phyloP scores from a whole-genome alignment of 2,113 vertebrate species.

The Nerophis ophidion region DNA sequence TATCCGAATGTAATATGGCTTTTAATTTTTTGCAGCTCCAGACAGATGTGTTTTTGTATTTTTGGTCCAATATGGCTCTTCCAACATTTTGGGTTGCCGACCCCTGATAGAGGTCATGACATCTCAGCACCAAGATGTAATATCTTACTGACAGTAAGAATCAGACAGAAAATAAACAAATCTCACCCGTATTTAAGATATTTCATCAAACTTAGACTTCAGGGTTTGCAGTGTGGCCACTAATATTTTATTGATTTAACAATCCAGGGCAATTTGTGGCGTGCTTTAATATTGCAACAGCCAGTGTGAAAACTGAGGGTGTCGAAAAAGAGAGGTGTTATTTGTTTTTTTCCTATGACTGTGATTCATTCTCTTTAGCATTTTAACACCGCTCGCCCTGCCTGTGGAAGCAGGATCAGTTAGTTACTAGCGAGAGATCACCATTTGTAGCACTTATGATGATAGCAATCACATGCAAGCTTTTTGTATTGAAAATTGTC shows the following conservation, averaged over 20 bases:
- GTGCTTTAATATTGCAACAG: constrained; percentile 28
- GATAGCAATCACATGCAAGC: constrained; percentile 20
- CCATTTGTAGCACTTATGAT: constrained; percentile 41
- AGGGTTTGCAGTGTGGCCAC: neutral
- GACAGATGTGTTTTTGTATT: no score
- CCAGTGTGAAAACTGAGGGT: constrained; percentile 61
- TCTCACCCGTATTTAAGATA: no score
- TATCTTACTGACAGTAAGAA: no score
- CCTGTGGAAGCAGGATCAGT: constrained; percentile 22
- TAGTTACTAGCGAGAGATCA: constrained; percentile 28
- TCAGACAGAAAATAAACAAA: no score
- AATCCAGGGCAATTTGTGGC: constrained; percentile 30
- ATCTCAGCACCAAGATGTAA: no score
- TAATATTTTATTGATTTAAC: constrained; percentile 12
- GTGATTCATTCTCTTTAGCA: constrained; percentile 46
- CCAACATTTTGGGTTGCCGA: no score
- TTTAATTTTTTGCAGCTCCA: no score
- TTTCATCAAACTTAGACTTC: no score
- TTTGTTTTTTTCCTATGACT: constrained; percentile 24
- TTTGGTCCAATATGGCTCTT: no score
- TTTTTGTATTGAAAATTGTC: constrained; percentile 4
- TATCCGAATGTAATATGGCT: no score
- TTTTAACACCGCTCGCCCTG: constrained; percentile 19
- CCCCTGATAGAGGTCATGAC: no score
- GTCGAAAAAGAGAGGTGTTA: constrained; percentile 52